phyloP scores from a whole-genome alignment of 2,888 invertebrate species.

The Podotricha telesiphe region DNA sequence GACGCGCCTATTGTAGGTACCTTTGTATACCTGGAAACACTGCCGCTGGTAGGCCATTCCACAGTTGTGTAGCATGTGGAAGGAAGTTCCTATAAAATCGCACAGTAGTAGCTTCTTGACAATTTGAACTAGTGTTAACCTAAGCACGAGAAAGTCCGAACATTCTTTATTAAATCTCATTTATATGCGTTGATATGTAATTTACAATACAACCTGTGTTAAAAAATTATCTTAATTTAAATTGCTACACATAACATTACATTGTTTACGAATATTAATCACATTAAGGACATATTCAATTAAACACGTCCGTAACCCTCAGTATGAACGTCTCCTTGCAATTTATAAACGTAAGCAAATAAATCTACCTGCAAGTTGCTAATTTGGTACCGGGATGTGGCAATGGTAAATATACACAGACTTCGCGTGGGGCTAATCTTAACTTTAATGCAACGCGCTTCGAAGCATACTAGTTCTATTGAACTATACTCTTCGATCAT shows the following conservation, averaged over 20 bases:
- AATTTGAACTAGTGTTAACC: too few species aligned
- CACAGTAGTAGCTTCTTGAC: too few species aligned
- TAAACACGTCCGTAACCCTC: conserved; percentile 9
- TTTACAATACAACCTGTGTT: background rate
- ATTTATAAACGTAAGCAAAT: conserved; percentile 32
- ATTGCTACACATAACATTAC: background rate
- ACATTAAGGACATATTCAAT: conserved; percentile 6
- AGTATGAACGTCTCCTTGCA: conserved; percentile 28
- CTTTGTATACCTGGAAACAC: too few species aligned
- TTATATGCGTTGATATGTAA: background rate
- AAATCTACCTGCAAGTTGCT: conserved; percentile 36
- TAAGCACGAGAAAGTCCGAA: too few species aligned
- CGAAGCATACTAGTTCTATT: conserved; percentile 48
- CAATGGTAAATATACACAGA: conserved; percentile 35
- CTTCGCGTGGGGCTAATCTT: conserved; percentile 40
- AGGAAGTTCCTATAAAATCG: too few species aligned
- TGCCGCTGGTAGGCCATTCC: too few species aligned
- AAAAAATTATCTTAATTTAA: background rate
- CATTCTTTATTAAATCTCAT: background rate
- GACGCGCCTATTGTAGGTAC: too few species aligned
- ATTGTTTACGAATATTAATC: conserved; percentile 13
- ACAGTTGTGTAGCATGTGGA: too few species aligned
- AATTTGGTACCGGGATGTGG: conserved; percentile 36
- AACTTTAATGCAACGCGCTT: conserved; percentile 47
- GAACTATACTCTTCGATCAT: conserved; percentile 49